phyloP scores from a whole-genome alignment of 2,888 invertebrate genomes.

The Lissocephala sabroskyi region DNA sequence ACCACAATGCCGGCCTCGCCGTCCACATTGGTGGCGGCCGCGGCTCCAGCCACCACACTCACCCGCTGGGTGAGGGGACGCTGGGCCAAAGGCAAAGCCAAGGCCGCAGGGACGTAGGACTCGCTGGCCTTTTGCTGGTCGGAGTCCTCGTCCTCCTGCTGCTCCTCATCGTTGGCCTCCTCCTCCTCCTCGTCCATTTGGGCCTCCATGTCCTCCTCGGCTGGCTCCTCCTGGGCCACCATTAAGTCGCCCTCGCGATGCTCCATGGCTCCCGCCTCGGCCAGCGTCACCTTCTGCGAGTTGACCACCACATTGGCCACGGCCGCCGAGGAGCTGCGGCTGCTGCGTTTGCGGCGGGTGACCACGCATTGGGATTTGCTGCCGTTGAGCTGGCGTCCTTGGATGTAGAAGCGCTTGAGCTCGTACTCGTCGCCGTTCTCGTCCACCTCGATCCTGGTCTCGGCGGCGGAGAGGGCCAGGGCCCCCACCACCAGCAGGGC shows the following conservation, averaged over 20 bases:
- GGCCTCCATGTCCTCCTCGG: slow-evolving; percentile 20
- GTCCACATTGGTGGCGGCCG: slow-evolving; percentile 40
- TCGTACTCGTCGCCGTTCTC: slow-evolving; percentile 65
- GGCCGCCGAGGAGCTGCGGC: slow-evolving; percentile 13
- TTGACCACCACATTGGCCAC: slow-evolving; percentile 20
- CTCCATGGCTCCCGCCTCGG: slow-evolving; percentile 11
- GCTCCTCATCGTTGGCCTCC: slow-evolving; percentile 10
- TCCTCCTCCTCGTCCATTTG: slow-evolving; percentile 8
- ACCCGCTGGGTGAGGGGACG: slow-evolving; percentile 40
- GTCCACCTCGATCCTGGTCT: slow-evolving; percentile 59
- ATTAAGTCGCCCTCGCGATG: slow-evolving; percentile 24
- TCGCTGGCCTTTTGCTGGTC: slow-evolving; percentile 8
- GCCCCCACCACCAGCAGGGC: slow-evolving; percentile 22
- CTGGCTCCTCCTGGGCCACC: slow-evolving; percentile 1
- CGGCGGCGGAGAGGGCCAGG: slow-evolving; percentile 29
- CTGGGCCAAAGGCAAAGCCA: slow-evolving; percentile 19
- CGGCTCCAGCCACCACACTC: slow-evolving; percentile 35
- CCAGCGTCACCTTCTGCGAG: slow-evolving; percentile 30
- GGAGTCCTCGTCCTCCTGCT: slow-evolving; percentile 10
- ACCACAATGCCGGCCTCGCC: slow-evolving; percentile 49
- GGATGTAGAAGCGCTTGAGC: slow-evolving; percentile 58
- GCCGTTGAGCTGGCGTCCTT: slow-evolving; percentile 57
- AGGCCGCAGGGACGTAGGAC: slow-evolving; percentile 21
- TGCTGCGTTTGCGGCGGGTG: slow-evolving; percentile 51
- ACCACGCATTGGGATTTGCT: slow-evolving; percentile 60